Evolutionary conservation across 2,888 invertebrate genomes (phyloP).

Genomic region (Polylopha cassiicola): DNA sequence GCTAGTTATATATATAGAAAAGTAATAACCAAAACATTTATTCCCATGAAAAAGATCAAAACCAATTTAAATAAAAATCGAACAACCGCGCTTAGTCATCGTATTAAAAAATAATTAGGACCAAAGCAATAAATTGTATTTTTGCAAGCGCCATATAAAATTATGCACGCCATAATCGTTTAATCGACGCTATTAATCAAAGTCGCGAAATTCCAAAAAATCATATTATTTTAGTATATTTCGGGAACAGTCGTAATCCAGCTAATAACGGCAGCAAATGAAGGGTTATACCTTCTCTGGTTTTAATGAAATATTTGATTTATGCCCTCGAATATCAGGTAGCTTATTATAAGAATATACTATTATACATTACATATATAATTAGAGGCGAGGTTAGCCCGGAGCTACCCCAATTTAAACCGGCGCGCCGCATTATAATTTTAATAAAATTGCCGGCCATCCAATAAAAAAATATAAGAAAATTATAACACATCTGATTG

Average conservation of each 20-base stretch:
- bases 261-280: conserved; percentile 62
- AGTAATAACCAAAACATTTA: too few relatives aligned
- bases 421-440: conserved; percentile 68
- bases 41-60: too few relatives aligned
- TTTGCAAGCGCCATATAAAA: conserved; percentile 27
- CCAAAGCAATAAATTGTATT: conserved; percentile 24
- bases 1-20: too few relatives aligned
- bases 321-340: conserved; percentile 71
- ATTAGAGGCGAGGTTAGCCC: conserved; percentile 70
- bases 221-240: conserved; percentile 49
- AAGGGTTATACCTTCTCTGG: conserved; percentile 67
- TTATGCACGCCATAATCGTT: conserved; percentile 28
- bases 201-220: conserved; percentile 51
- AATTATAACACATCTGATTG: conserved; percentile 78
- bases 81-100: too few relatives aligned
- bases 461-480: conserved; percentile 59
- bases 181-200: conserved; percentile 45
- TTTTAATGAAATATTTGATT: conserved; percentile 78
- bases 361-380: conserved; percentile 76
- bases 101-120: conserved; percentile 15
- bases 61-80: too few relatives aligned
- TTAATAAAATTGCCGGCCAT: conserved; percentile 72
- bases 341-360: conserved; percentile 77
- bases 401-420: conserved; percentile 71
- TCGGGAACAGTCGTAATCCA: conserved; percentile 54